Conservation (phyloP, 2,113 vertebrate genomes). For the Raja brachyura region DNA sequence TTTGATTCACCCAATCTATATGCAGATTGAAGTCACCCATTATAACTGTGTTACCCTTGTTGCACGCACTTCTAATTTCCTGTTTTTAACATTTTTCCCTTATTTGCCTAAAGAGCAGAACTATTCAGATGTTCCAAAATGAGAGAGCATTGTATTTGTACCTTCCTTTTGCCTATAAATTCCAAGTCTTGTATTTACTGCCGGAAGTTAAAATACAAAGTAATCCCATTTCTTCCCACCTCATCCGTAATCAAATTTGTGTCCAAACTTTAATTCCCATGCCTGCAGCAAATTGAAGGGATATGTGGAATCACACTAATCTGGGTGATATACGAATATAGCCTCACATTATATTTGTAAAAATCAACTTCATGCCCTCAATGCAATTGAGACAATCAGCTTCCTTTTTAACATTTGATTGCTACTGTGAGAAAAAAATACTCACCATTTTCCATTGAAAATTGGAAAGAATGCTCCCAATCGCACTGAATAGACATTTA, state of each 20-base stretch:
- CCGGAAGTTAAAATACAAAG: not conserved
- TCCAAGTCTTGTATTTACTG: not conserved
- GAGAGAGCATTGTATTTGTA: not conserved
- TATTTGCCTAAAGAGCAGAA: not conserved
- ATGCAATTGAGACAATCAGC: not conserved
- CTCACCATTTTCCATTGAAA: not conserved
- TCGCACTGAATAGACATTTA: conserved; percentile 8
- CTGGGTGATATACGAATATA: not conserved
- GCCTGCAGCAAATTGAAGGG: not conserved
- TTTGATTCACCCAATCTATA: too few species aligned
- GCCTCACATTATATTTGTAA: not conserved
- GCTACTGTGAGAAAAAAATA: not conserved
- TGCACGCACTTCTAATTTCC: too few species aligned
- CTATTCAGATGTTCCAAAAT: not conserved
- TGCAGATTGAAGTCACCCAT: too few species aligned
- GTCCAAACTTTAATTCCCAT: not conserved
- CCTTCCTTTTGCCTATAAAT: not conserved
- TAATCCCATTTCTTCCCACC: not conserved
- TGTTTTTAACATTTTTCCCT: too few species aligned
- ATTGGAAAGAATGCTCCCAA: not conserved
- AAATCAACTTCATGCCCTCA: conserved; percentile 4
- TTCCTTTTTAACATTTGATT: not conserved
- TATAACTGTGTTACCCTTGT: too few species aligned
- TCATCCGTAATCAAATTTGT: not conserved
- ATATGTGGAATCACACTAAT: not conserved